Evolutionary conservation across 2,888 invertebrate genomes (phyloP).

Genomic region (Polymixis lichenea): DNA sequence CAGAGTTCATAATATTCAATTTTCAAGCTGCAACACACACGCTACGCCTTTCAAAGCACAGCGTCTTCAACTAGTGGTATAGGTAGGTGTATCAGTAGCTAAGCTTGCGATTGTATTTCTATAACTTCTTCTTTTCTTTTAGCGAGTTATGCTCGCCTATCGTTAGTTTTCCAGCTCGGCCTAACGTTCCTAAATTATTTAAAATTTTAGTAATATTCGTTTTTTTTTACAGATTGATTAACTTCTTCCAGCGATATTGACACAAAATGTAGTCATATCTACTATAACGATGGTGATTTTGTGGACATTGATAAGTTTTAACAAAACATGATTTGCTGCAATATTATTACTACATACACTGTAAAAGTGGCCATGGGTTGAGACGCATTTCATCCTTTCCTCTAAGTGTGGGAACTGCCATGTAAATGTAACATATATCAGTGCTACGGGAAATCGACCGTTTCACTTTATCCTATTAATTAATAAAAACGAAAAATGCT

Average conservation of each 20-base stretch:
- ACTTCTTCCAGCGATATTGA: not conserved
- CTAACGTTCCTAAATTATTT: not conserved
- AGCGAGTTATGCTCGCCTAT: too few species aligned
- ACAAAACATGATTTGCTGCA: conserved; percentile 35
- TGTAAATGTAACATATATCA: conserved; percentile 3
- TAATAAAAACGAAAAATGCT: conserved; percentile 9
- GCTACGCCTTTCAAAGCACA: not conserved
- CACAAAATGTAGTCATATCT: too few species aligned
- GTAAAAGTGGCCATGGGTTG: conserved; percentile 30
- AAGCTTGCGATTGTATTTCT: too few species aligned
- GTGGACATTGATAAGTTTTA: conserved; percentile 46
- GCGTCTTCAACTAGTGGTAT: not conserved
- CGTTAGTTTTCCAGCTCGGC: too few species aligned
- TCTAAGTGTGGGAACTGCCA: too few species aligned
- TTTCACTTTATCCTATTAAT: not conserved
- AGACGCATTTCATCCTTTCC: conserved; percentile 7
- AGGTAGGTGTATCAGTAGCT: not conserved
- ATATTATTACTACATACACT: conserved; percentile 29
- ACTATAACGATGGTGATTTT: conserved; percentile 29
- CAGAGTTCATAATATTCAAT: not conserved
- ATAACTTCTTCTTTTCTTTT: too few species aligned
- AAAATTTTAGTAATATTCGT: not conserved
- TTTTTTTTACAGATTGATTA: not conserved
- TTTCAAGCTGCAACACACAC: conserved; percentile 7
- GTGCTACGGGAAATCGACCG: not conserved